These are phyloP conservation scores for Ptilonorhynchus violaceus DNA, from an alignment of 2,113 vertebrate species.

Conservation along the genomic window DNA sequence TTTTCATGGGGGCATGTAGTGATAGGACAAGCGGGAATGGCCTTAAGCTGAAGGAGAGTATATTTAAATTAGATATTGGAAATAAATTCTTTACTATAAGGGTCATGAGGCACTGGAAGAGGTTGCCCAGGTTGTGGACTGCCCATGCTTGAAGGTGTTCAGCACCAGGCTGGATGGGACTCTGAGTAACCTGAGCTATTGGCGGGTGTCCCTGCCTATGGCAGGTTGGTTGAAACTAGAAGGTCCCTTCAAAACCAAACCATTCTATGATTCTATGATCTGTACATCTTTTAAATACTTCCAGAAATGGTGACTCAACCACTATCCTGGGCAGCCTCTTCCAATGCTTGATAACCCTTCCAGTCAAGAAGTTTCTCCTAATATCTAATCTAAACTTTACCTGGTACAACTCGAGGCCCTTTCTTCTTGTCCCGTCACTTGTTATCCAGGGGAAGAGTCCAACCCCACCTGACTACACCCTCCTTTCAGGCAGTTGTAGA, in stretches of 20 bases:
- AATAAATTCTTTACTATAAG: not conserved
- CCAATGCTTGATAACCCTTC: not conserved
- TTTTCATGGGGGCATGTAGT: not conserved
- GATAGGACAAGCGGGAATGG: not conserved
- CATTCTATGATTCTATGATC: not conserved
- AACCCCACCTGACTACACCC: fast-evolving
- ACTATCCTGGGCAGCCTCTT: not conserved
- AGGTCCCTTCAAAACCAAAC: not conserved
- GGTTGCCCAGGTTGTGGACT: not conserved
- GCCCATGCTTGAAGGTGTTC: not conserved
- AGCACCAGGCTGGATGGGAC: not conserved
- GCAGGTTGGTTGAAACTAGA: not conserved
- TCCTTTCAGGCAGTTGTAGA: not conserved
- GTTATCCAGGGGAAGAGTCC: not conserved
- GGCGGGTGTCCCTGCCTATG: not conserved
- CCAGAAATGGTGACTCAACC: not conserved
- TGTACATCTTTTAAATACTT: not conserved
- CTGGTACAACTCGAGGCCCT: too few species aligned
- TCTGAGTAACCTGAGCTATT: not conserved
- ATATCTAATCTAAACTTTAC: not conserved
- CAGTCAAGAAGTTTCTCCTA: not conserved
- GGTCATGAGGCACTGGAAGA: not conserved
- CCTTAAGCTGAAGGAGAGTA: not conserved
- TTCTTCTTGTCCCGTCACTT: not conserved
- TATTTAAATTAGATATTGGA: not conserved